Base-by-base conservation (phyloP, 2,888 invertebrate species). In the Agrotis exclamationis region DNA sequence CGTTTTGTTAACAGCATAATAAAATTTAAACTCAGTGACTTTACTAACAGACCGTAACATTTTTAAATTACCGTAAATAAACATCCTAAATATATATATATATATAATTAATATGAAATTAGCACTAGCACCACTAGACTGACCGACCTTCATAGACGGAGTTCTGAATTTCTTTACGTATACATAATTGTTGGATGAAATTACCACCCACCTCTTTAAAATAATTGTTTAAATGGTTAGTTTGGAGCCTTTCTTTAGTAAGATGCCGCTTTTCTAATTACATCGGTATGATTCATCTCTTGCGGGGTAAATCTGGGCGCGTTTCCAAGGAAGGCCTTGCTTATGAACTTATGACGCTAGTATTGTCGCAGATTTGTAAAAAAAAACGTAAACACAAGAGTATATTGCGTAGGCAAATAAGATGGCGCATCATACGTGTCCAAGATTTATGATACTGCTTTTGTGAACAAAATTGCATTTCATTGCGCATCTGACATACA, bases 241-340 rank as follows among this genome's bases (percentile, higher is more conserved):
- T 51, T 50, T 20, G 13, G 53, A 80, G 65, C 65, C 57, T 80
- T 80, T 63, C 72, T 77, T 67, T 66, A 77, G 83, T 76, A 77
- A 81, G 76, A 82, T 73, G 70, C 54, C 74, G 64, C 51, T 67
- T 82, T 75, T 83, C 87, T 87, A 89, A 88, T 87, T 84, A 87
- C 86, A 88, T 82, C 72, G 64, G 64, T 60, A 71, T 88, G 83
- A 88, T 88, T 87, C 87, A 86, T 78, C 47, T 85, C 82, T 77
- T 70, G 76, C 76, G 80, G 79, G 74, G 83, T 83, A 88, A 89
- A 89, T 89, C 89, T 91, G 92, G 91, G 91, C 92, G 87, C 85
- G 89, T 87, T 87, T 92, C 92, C 92, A 93, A 92, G 88, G 81
- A 72, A 85, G 85, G 80, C 80, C 83, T 85, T 85, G 84, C 82